Conservation (phyloP, 2,888 invertebrate genomes). For the Biston stratarius region DNA sequence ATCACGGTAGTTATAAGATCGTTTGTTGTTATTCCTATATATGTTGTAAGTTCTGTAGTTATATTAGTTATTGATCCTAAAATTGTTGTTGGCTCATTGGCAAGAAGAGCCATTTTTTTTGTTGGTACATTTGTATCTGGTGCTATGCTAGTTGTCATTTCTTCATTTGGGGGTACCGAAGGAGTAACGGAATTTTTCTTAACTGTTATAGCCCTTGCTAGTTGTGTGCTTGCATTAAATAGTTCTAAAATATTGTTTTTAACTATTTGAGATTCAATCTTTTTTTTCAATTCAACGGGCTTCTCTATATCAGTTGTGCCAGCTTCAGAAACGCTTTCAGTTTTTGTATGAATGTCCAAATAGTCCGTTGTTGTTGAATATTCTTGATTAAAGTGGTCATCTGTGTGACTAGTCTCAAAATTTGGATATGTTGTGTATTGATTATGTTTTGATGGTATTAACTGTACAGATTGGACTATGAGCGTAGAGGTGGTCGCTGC, state of each 20-base stretch:
- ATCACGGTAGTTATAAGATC: not conserved
- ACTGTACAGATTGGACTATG: slow-evolving; percentile 34
- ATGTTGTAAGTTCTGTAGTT: slow-evolving; percentile 1
- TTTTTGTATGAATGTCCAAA: not conserved
- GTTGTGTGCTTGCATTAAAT: not conserved
- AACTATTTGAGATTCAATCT: not conserved
- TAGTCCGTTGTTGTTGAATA: not conserved
- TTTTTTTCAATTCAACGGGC: not conserved
- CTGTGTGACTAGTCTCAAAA: not conserved
- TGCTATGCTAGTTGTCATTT: slow-evolving; percentile 7
- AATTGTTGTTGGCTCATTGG: not conserved
- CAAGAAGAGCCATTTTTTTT: not conserved
- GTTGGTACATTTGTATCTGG: not conserved
- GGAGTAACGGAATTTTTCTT: not conserved
- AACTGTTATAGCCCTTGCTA: not conserved
- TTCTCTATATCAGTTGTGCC: not conserved
- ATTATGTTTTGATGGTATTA: slow-evolving; percentile 2
- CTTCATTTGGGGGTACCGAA: slow-evolving; percentile 6
- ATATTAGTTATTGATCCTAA: not conserved
- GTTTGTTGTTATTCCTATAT: not conserved
- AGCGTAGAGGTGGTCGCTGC: slow-evolving; percentile 37
- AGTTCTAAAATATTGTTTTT: not conserved
- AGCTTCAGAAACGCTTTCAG: not conserved
- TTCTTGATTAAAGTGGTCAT: not conserved
- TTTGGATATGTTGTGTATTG: slow-evolving; percentile 2